Evolutionary conservation across 2,797 vertebrate species (phyloP).

Genomic region (Sarcophilus harrisii): DNA sequence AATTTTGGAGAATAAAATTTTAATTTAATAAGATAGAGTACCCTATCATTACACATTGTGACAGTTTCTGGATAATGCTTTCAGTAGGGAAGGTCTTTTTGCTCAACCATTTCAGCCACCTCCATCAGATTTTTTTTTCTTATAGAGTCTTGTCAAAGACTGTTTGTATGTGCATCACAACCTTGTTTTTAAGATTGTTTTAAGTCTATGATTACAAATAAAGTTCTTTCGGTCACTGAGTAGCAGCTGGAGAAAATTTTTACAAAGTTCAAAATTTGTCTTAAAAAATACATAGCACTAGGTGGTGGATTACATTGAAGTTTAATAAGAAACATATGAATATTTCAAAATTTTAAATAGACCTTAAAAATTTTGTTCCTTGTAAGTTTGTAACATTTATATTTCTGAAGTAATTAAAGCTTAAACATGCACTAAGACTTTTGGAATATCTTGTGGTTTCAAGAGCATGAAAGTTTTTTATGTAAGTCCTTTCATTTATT

Average conservation of each 20-base stretch:
- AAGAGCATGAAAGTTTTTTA: neutral
- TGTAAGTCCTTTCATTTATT: constrained; percentile 29
- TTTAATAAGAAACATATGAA: neutral
- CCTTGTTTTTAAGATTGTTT: neutral
- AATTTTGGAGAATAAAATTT: neutral
- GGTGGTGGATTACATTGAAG: neutral
- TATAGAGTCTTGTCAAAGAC: neutral
- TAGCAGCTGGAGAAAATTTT: neutral
- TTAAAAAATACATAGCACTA: neutral
- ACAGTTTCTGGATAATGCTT: no score
- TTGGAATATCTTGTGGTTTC: neutral
- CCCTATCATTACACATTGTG: neutral
- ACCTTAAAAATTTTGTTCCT: neutral
- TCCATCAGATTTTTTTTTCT: neutral
- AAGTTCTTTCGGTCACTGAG: neutral
- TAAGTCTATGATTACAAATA: neutral
- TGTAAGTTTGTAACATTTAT: neutral
- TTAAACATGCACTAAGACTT: neutral
- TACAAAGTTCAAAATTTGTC: neutral
- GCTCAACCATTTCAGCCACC: neutral
- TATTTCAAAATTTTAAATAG: neutral
- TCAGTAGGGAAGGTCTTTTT: neutral
- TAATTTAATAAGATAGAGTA: neutral
- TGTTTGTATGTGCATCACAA: neutral
- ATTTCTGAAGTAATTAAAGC: neutral